Evolutionary conservation across 2,113 vertebrate genomes (phyloP).

Genomic region (Poeciliopsis prolifica): DNA sequence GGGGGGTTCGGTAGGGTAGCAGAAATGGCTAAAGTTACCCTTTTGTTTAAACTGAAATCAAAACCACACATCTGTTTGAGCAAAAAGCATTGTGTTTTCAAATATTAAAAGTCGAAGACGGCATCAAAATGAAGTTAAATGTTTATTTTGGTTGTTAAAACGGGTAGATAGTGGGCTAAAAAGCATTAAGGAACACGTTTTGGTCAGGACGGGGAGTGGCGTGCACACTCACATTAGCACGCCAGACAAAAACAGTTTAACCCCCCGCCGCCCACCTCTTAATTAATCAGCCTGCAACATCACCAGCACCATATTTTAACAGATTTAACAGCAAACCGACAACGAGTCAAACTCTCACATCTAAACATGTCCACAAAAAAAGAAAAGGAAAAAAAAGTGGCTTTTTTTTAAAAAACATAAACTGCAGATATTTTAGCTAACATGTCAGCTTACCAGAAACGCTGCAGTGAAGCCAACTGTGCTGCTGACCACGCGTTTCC

Average conservation of each 20-base stretch:
- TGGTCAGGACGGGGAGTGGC: conserved; percentile 63
- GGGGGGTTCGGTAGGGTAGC: neutral
- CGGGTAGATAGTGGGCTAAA: neutral
- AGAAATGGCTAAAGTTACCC: neutral
- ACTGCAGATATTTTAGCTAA: neutral
- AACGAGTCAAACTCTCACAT: neutral
- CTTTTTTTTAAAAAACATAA: neutral
- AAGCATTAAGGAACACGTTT: conserved; percentile 15
- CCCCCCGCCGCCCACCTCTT: neutral
- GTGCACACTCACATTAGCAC: conserved; percentile 28
- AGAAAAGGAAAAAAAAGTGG: neutral
- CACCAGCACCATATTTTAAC: conserved; percentile 26
- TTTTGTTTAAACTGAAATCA: neutral
- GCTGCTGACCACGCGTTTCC: conserved; percentile 64
- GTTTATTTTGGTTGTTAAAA: neutral
- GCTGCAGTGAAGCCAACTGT: conserved; percentile 33
- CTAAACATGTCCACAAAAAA: neutral
- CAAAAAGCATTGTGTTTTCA: neutral
- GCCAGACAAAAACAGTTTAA: conserved; percentile 63
- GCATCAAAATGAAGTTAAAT: neutral
- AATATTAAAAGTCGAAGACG: neutral
- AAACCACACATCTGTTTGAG: neutral
- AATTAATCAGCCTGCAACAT: neutral
- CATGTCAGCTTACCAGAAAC: conserved; percentile 55
- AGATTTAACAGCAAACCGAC: neutral